A percentile compares a stretch with the other conserved stretches of the same genome.
Conservation (phyloP, 2,888 invertebrate genomes). For the Pandemis corylana region DNA sequence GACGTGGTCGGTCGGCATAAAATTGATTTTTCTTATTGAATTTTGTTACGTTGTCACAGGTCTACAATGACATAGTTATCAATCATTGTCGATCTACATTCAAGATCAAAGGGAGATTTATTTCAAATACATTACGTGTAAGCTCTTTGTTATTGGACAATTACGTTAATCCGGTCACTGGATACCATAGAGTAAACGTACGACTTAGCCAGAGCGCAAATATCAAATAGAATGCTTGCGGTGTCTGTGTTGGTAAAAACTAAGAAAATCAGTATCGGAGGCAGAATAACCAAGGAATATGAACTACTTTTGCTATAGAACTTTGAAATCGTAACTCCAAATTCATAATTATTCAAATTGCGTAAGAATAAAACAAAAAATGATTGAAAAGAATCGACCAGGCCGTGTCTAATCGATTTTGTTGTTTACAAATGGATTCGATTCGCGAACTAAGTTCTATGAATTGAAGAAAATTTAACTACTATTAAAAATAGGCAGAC, state of each 20-base stretch:
- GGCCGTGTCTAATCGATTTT: slow-evolving; percentile 22
- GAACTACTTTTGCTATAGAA: no score
- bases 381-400: slow-evolving; percentile 6
- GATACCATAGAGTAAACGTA: neutral
- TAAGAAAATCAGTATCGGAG: no score
- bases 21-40: slow-evolving; percentile 31
- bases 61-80: slow-evolving; percentile 1
- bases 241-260: no score
- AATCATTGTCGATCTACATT: neutral
- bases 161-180: neutral
- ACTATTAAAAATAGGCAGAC: slow-evolving; percentile 6
- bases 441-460: slow-evolving; percentile 13
- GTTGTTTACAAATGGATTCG: slow-evolving; percentile 32
- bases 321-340: neutral
- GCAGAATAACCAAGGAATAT: no score
- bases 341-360: slow-evolving; percentile 9
- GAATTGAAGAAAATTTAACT: slow-evolving; percentile 3
- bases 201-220: neutral
- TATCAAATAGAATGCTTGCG: neutral
- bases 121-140: neutral
- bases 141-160: neutral
- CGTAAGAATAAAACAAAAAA: slow-evolving; percentile 20
- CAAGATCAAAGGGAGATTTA: neutral
- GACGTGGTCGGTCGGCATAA: slow-evolving; percentile 21
- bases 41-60: slow-evolving; percentile 19